Percentiles rank a stretch among this genome's conserved stretches.
Conservation (phyloP, 2,888 invertebrate species). For the Adela reaumurella region DNA sequence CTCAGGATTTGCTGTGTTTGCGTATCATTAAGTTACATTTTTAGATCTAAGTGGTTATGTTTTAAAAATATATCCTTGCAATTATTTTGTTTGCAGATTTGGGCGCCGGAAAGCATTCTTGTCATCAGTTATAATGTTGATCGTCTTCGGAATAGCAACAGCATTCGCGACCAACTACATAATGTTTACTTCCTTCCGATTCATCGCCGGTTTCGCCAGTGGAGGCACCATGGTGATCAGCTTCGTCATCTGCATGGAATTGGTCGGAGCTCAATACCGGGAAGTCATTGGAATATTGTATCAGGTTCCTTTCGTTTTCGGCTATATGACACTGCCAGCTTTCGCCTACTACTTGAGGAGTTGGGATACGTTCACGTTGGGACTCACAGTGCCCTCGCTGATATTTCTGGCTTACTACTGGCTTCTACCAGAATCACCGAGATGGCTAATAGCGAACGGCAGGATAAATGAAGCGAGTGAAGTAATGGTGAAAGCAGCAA, state of each 20-base stretch:
- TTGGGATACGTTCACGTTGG: conserved; percentile 63
- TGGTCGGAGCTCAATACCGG: conserved; percentile 52
- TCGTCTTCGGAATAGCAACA: conserved; percentile 62
- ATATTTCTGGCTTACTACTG: conserved; percentile 66
- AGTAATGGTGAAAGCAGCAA: conserved; percentile 66
- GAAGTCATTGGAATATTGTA: conserved; percentile 60
- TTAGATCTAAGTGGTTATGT: no score
- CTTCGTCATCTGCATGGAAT: conserved; percentile 66
- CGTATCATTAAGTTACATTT: conserved; percentile 2
- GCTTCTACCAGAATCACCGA: conserved; percentile 73
- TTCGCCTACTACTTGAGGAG: conserved; percentile 62
- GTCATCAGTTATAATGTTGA: conserved; percentile 61
- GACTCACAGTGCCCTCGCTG: conserved; percentile 57
- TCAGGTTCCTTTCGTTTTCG: conserved; percentile 66
- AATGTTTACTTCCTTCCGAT: conserved; percentile 61
- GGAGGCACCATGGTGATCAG: conserved; percentile 80
- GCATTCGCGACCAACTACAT: conserved; percentile 62
- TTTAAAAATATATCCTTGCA: no score
- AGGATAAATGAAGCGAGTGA: conserved; percentile 59
- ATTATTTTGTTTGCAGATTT: conserved; percentile 48
- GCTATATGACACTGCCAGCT: conserved; percentile 61
- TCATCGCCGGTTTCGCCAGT: conserved; percentile 70
- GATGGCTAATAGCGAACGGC: conserved; percentile 75
- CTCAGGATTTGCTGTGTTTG: no score
- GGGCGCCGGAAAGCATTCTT: conserved; percentile 73